A percentile compares a stretch with the other conserved stretches of the same genome.
Evolutionary conservation across 2,113 vertebrate species (phyloP).

Genomic region (Aphelocoma coerulescens): DNA sequence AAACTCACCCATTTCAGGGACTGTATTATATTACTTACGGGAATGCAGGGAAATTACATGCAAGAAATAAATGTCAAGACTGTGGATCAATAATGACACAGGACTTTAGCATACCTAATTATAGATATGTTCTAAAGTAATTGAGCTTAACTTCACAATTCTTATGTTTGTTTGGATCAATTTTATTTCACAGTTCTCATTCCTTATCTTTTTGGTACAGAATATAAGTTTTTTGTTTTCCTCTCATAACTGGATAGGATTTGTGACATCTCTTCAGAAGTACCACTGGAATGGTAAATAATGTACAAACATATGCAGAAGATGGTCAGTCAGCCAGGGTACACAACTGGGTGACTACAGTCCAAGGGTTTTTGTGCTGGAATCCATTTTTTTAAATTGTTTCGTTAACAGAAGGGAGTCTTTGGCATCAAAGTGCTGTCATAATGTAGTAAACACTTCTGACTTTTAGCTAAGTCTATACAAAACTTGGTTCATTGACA

Average conservation of each 20-base stretch:
- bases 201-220: background rate
- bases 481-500: background rate
- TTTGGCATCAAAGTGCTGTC: background rate
- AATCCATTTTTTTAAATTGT: background rate
- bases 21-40: background rate
- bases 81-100: background rate
- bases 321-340: background rate
- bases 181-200: background rate
- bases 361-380: accelerated
- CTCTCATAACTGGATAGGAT: background rate
- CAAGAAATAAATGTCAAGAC: background rate
- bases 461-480: background rate
- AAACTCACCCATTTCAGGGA: background rate
- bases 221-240: background rate
- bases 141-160: background rate
- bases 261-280: background rate
- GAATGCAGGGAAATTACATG: background rate
- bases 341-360: background rate
- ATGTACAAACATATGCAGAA: background rate
- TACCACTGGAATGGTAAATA: background rate
- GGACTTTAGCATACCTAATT: background rate
- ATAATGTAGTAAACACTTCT: background rate
- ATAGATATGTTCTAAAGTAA: background rate
- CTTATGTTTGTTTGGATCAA: background rate
- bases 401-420: background rate